Evolutionary conservation across 2,113 vertebrate genomes (phyloP).

Genomic region (Scortum barcoo): DNA sequence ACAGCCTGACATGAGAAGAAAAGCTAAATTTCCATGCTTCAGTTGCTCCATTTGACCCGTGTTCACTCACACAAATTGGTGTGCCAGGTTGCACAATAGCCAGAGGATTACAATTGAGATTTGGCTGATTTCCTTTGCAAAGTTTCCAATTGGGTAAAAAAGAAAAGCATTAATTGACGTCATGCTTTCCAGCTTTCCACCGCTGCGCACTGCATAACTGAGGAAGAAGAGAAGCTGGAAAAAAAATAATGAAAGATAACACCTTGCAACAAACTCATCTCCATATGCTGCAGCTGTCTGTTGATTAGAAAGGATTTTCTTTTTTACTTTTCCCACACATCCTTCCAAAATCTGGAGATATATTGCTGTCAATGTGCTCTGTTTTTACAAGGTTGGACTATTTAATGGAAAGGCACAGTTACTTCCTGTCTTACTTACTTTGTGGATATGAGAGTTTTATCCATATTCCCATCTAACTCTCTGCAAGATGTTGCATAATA

Average conservation of each 20-base stretch:
- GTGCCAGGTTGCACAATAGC: conserved; percentile 56
- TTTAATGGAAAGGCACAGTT: background rate
- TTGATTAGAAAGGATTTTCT: conserved; percentile 48
- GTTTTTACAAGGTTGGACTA: background rate
- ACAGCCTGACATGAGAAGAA: conserved; percentile 60
- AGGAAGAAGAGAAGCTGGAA: conserved; percentile 24
- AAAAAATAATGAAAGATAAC: conserved; percentile 38
- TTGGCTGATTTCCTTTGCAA: conserved; percentile 32
- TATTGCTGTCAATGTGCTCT: background rate
- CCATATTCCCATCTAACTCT: background rate
- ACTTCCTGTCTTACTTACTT: background rate
- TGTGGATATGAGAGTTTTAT: background rate
- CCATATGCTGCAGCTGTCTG: conserved; percentile 21
- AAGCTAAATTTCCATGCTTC: conserved; percentile 47
- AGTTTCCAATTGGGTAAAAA: conserved; percentile 29
- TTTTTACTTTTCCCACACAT: conserved; percentile 67
- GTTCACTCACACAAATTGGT: conserved; percentile 73
- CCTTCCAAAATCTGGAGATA: conserved; percentile 17
- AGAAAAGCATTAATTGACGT: conserved; percentile 43
- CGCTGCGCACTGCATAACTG: background rate
- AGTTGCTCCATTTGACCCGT: conserved; percentile 39
- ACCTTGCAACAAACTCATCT: conserved; percentile 39
- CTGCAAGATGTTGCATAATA: background rate
- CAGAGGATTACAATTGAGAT: conserved; percentile 53
- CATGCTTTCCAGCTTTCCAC: conserved; percentile 8